Base-by-base conservation (phyloP, 2,888 invertebrate species). In the Acanthopleura granulata region DNA sequence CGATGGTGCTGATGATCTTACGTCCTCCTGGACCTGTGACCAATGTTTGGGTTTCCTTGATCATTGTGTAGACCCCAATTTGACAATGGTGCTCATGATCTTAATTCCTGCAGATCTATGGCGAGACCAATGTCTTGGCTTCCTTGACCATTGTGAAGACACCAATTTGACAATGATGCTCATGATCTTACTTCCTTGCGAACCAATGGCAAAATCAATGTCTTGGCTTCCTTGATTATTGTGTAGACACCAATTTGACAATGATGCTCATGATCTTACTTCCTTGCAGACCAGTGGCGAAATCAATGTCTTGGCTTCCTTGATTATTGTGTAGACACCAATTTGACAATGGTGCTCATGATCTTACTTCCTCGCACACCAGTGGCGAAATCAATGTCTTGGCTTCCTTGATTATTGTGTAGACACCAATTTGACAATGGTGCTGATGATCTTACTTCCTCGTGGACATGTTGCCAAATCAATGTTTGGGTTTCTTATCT, bases 31-130 rank as follows among this genome's bases (percentile, higher is more conserved):
- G 87, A 78, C 88, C 88, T 11, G 83, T 84, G 74, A 83, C 83
- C 57, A 57, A 51, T 51, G 57, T n/a, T 57, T 18, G n/a, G 22
- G 12, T 6, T 57, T 4, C 3, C 22, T 18, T n/a, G 57, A 29
- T 82, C 71, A 88, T 78, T 88, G 88, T 18, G 86, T 87, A 11
- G 83, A 80, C 11, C 87, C 83, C 0, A 88, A 83, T 61, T 78
- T 83, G 15, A 88, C 88, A n/a, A 88, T 88, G 40, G 88, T 87
- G 71, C 79, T 75, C 22, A 89, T 88, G 57, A 89, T 88, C 62
- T 80, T 83, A 75, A 85, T 87, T 16, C 88, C 88, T 86, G 79
- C 1, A 88, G 87, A 78, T 87, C 88, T 11, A 83, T 84, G 74
- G 83, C 83, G 70, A 89, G 80, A 76, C 88, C 87, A 84, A 88